Base-by-base conservation (phyloP, 2,888 invertebrate genomes). In the Anodontia alba region DNA sequence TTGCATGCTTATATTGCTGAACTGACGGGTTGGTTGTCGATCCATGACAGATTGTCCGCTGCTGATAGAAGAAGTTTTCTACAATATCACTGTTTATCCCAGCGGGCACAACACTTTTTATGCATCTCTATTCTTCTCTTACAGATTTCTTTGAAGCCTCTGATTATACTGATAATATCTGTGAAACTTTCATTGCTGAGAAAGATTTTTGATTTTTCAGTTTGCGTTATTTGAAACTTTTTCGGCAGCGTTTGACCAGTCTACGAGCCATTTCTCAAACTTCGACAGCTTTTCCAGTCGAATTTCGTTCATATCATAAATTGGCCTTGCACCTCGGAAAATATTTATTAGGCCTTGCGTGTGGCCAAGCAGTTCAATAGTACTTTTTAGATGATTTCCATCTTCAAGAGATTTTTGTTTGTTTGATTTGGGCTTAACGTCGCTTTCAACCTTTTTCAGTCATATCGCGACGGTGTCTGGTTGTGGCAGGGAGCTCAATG, bases 1-100 rank as follows among this genome's bases (percentile, higher is more conserved):
- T 82, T 3, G 72, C 78, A 76, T 82, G 73, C 68, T 82, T 82
- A 46, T 78, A 82, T 43, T 82, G 78, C 26, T 78, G 75, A 26
- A 73, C 70, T 38, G 68, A 51, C 62, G 78, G 76, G 38, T 82
- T 78, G 20, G 38, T 76, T 31, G 72, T 76, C 23, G 78, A 78
- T 17, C 78, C 78, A 76, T 78, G 75, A 62, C 75, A 78, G 12
- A 78, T 62, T 20, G 62, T 62, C 15, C 46, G 42, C 31, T 73
- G 73, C 23, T 73, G 73, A 20, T 43, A 73, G 17, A 73, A 73
- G 23, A 73, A 62, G 54, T 73, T 73, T 43, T 73, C 73, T 20
- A 73, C 62, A 3, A 62, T 42, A 31, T 66, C 73, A 62, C 43
- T 66, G 26, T 73, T 73, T 15, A 73, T 43, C 1, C 66, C 31